Conservation (phyloP, 2,797 vertebrate genomes). For the Staurois parvus region DNA sequence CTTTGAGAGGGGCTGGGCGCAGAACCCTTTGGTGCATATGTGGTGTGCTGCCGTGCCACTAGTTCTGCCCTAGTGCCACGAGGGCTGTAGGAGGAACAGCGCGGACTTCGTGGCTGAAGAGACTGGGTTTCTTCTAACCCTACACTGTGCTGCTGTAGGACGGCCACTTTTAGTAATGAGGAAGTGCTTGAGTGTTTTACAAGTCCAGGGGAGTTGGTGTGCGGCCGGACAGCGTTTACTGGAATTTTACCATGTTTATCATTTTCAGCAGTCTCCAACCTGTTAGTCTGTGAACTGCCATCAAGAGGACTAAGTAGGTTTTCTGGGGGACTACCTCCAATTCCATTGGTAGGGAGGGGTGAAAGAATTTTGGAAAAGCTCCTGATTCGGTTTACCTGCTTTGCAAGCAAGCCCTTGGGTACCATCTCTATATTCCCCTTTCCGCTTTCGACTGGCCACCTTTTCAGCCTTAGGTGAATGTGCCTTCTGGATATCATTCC, state of each 20-base stretch:
- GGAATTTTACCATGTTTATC: conserved; percentile 90
- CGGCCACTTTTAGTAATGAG: conserved; percentile 80
- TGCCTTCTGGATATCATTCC: conserved; percentile 87
- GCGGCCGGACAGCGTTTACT: conserved; percentile 85
- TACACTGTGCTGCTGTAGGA: conserved; percentile 84
- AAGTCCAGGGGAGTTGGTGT: conserved; percentile 82
- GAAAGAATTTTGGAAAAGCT: conserved; percentile 82
- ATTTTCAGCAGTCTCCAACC: conserved; percentile 86
- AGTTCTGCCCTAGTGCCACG: conserved; percentile 78
- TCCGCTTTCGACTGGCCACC: conserved; percentile 80
- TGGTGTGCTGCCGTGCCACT: conserved; percentile 76
- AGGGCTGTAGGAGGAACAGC: conserved; percentile 80
- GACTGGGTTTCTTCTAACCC: conserved; percentile 75
- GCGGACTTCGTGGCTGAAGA: conserved; percentile 78
- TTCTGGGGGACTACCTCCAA: conserved; percentile 87
- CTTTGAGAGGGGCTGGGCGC: conserved; percentile 83
- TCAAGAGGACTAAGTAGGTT: conserved; percentile 78
- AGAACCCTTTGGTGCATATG: conserved; percentile 81
- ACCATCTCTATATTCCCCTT: conserved; percentile 80
- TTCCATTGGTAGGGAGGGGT: conserved; percentile 83
- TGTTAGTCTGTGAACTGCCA: conserved; percentile 71
- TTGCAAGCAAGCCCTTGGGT: conserved; percentile 80
- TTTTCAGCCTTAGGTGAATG: conserved; percentile 82
- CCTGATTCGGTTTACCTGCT: conserved; percentile 80
- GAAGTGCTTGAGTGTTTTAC: conserved; percentile 82